Evolutionary conservation across 2,888 invertebrate species (phyloP), one percentile per base, ranked within the genome.

Genomic region (Tenodera sinensis): DNA sequence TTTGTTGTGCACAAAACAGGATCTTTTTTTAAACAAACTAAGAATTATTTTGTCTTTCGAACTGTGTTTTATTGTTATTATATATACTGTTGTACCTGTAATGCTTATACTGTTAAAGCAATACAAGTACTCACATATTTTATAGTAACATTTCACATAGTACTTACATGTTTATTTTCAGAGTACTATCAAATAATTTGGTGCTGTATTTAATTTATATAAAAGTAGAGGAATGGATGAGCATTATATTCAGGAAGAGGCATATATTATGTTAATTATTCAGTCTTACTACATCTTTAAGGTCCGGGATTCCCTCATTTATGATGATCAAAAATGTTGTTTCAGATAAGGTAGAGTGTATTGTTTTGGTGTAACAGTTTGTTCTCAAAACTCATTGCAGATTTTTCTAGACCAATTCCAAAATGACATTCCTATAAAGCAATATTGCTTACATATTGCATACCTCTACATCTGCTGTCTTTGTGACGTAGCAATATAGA

Each of bases 131-230:
- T 15, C 27, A 42, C 47, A 82, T 82, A 87, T 20, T 71, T 30
- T 87, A 87, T 87, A 87, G 88, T 84, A 88, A 88, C 84, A 82
- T 42, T 82, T 84, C 28, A 88, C 71, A 71, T 85, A 71, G 83
- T 87, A 82, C 87, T 87, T 87, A 83, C 12, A 2, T 87, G 83
- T n/a, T 83, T 87, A 71, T 85, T 87, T 42, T 54, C 20, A 88
- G 81, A 88, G 85, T 88, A 88, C 87, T 87, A 87, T 87, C 81
- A 34, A n/a, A 88, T 88, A 82, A 83, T 88, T 88, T 88, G 88
- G 88, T 88, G 88, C 88, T 88, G 88, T 88, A 34, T 84, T 88
- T 87, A 87, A 87, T 87, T 87, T 87, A 87, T 87, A 83, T 87
- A 34, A 87, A 85, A 71, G 83, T 89, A 87, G 86, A 87, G 71